Conservation (phyloP, 2,113 vertebrate genomes). For the Herpailurus yagouaroundi region DNA sequence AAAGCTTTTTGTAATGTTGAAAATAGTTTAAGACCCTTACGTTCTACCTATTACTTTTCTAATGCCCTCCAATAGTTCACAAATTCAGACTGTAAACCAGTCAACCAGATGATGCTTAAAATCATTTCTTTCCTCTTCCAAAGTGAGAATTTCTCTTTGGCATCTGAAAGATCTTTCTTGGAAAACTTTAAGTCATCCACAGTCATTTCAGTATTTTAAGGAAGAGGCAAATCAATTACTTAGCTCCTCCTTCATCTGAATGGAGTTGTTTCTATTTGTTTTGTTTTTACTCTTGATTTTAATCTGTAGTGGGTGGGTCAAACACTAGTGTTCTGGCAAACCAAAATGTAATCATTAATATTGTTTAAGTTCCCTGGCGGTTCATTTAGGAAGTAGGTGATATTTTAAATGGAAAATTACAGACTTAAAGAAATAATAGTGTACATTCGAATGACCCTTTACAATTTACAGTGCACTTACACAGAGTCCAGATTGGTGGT, state of each 20-base stretch:
- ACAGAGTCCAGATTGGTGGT: background rate
- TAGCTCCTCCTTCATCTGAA: background rate
- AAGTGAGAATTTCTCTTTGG: background rate
- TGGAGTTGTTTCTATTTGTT: background rate
- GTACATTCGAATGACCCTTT: background rate
- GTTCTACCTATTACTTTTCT: background rate
- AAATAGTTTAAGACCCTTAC: background rate
- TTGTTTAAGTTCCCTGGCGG: slow-evolving; percentile 10
- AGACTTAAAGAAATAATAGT: slow-evolving; percentile 14
- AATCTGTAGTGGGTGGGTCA: background rate
- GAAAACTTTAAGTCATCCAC: background rate
- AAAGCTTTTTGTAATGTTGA: background rate
- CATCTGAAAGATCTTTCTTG: background rate
- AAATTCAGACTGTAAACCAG: background rate
- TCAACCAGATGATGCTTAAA: background rate
- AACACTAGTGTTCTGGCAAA: background rate
- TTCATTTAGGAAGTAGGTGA: background rate
- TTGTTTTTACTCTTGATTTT: background rate
- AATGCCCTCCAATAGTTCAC: background rate
- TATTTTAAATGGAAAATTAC: slow-evolving; percentile 26
- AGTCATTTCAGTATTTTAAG: background rate
- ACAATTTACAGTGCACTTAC: background rate
- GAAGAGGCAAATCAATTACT: background rate
- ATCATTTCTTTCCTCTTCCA: background rate
- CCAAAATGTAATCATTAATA: slow-evolving; percentile 32